Evolutionary conservation across 2,797 vertebrate genomes (phyloP).

Genomic region (Arctocebus calabarensis): DNA sequence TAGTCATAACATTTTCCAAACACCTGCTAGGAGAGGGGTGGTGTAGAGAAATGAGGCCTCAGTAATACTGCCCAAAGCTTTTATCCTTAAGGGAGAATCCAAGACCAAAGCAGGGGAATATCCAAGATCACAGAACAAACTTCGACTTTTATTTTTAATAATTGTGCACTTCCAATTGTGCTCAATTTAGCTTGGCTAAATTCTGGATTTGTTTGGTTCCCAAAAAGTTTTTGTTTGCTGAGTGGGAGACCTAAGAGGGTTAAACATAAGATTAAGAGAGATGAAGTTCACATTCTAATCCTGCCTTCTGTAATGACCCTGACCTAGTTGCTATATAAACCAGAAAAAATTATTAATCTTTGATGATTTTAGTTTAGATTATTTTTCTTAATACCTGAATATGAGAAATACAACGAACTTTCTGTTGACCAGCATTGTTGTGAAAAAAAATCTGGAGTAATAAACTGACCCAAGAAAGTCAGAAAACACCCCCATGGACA

Average conservation of each 20-base stretch:
- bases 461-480: neutral
- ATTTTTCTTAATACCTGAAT: neutral
- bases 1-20: neutral
- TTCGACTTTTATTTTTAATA: neutral
- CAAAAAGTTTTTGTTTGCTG: conserved; percentile 44
- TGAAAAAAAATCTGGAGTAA: neutral
- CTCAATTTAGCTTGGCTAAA: neutral
- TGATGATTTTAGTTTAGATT: conserved; percentile 47
- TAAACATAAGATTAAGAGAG: conserved; percentile 15
- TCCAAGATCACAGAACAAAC: neutral
- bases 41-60: neutral
- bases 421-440: neutral
- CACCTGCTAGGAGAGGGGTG: neutral
- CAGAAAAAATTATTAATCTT: conserved; percentile 26
- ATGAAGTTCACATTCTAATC: neutral
- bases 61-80: neutral
- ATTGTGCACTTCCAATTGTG: conserved; percentile 28
- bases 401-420: neutral
- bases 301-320: neutral
- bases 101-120: neutral
- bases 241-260: neutral
- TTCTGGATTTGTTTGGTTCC: neutral
- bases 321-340: conserved; percentile 15
- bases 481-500: neutral
- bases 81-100: neutral